A percentile compares a stretch with the other conserved stretches of the same genome.
phyloP scores from a whole-genome alignment of 2,113 vertebrate genomes.

The Loxodonta africana region DNA sequence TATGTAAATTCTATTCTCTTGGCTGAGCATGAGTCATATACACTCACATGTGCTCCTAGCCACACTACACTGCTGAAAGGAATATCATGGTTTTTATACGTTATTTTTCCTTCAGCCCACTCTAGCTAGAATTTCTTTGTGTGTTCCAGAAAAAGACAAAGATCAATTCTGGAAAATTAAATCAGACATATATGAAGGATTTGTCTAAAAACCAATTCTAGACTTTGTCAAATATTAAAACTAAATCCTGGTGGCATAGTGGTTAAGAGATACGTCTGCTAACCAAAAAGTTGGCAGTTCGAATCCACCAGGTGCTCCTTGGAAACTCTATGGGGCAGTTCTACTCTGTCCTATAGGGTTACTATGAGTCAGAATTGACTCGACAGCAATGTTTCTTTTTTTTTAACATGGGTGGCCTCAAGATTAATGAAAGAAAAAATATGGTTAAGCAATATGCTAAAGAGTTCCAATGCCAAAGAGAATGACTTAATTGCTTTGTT shows the following conservation, averaged over 20 bases:
- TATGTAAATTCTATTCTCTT: background rate
- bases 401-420: background rate
- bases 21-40: background rate
- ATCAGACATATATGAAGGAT: background rate
- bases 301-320: too few relatives aligned
- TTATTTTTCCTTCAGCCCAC: background rate
- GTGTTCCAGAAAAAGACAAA: background rate
- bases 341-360: too few relatives aligned
- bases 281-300: too few relatives aligned
- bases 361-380: too few relatives aligned
- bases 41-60: background rate
- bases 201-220: background rate
- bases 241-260: too few relatives aligned
- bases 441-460: background rate
- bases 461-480: background rate
- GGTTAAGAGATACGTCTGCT: too few relatives aligned
- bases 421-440: background rate
- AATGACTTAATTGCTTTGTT: background rate
- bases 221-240: constrained; percentile 17
- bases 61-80: background rate
- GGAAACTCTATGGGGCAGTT: too few relatives aligned
- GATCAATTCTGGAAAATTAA: constrained; percentile 1
- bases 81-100: background rate
- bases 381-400: too few relatives aligned
- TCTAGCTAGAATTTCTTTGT: background rate